A percentile compares a stretch with the other conserved stretches of the same genome.
Conservation (phyloP, 2,888 invertebrate genomes). For the Neoaliturus tenellus region DNA sequence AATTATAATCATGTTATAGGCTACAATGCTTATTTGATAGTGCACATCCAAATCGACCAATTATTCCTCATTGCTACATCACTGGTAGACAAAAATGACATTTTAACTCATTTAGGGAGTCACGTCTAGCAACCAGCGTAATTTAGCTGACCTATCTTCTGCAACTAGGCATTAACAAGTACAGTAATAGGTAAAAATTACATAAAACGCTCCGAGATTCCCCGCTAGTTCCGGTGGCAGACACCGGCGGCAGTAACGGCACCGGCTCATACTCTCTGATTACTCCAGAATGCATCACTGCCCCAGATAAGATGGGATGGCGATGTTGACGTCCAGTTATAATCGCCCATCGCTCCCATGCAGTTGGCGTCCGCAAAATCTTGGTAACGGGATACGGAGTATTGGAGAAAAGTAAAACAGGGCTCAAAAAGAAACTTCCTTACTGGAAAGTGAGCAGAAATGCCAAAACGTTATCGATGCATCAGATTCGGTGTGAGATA, state of each 20-base stretch:
- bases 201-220: neutral
- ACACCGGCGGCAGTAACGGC: neutral
- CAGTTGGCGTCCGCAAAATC: too few relatives aligned
- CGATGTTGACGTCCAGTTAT: neutral
- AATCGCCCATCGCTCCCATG: neutral
- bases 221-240: neutral
- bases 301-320: neutral
- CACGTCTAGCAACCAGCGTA: too few relatives aligned
- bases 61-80: too few relatives aligned
- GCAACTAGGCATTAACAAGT: neutral
- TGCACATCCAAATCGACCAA: too few relatives aligned
- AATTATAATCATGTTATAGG: too few relatives aligned
- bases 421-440: too few relatives aligned
- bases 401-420: too few relatives aligned
- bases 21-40: too few relatives aligned
- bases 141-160: neutral
- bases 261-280: neutral
- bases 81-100: too few relatives aligned
- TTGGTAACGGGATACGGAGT: too few relatives aligned
- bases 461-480: neutral
- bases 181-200: neutral
- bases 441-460: too few relatives aligned
- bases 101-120: too few relatives aligned
- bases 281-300: conserved; percentile 9
- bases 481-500: neutral